phyloP scores from a whole-genome alignment of 2,888 invertebrate species.

The Rhorus exstirpatorius region DNA sequence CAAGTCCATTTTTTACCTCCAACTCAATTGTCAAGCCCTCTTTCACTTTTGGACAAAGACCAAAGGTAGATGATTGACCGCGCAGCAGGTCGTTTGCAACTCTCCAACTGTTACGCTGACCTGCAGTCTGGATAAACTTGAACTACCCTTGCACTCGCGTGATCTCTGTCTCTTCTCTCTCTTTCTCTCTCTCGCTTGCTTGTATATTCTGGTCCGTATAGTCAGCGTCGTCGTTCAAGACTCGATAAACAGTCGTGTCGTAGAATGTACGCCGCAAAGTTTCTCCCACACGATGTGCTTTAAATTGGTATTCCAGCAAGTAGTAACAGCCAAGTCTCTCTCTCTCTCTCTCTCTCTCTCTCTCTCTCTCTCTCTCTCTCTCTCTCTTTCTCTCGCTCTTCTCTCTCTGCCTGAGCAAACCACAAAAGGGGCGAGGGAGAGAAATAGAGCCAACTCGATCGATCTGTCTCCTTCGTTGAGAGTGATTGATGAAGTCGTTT shows the following conservation, averaged over 20 bases:
- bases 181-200: neutral
- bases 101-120: slow-evolving; percentile 70
- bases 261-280: slow-evolving; percentile 58
- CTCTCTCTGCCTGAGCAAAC: slow-evolving; percentile 24
- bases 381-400: neutral
- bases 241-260: slow-evolving; percentile 66
- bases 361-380: neutral
- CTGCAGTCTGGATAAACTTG: slow-evolving; percentile 67
- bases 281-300: slow-evolving; percentile 64
- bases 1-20: too few relatives aligned
- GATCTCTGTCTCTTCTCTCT: neutral
- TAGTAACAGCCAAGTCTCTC: slow-evolving; percentile 24
- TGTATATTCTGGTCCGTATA: neutral
- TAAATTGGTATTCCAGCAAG: slow-evolving; percentile 68
- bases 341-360: neutral
- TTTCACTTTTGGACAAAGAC: too few relatives aligned
- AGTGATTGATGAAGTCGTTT: slow-evolving; percentile 69
- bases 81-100: slow-evolving; percentile 60
- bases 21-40: too few relatives aligned
- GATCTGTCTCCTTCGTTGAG: slow-evolving; percentile 60
- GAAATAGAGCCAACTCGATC: slow-evolving; percentile 51
- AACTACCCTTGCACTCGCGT: slow-evolving; percentile 16
- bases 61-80: too few relatives aligned
- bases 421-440: slow-evolving; percentile 23
- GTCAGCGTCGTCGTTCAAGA: slow-evolving; percentile 40